Evolutionary conservation across 2,888 invertebrate species (phyloP), one percentile per base, ranked within the genome.

Genomic region (Mimumesa dahlbomi): DNA sequence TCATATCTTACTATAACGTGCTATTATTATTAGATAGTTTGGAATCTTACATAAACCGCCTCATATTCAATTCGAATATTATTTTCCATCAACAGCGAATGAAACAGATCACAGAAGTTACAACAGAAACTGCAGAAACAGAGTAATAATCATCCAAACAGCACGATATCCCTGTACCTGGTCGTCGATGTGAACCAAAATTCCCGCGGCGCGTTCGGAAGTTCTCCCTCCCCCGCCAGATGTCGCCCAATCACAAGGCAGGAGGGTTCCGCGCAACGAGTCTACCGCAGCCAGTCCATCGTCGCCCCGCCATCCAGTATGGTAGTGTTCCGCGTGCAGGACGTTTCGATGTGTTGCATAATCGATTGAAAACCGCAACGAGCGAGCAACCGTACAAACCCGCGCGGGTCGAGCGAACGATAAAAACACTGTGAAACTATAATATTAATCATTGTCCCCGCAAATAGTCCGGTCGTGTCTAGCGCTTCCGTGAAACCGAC

Each of bases 261-360:
- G n/a, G n/a, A n/a, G n/a, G n/a, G n/a, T 18, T 52, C 50, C 45
- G 53, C 53, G 45, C 7, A 42, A 13, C 49, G 34, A 48, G 34
- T 29, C 38, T 50, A 6, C 46, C 5, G 34, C 31, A 6, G 18
- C 59, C 34, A 31, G n/a, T n/a, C n/a, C n/a, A n/a, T n/a, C n/a
- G n/a, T n/a, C n/a, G 59, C 43, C 14, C 38, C 6, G 7, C n/a
- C 34, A 48, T 22, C 69, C 54, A 77, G 81, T 81, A 76, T 77
- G 80, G 77, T 81, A 70, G 66, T 72, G 74, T 38, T 56, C 59
- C 48, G 76, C 72, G 64, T 50, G 64, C 53, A 69, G 61, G 53
- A 19, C 25, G 57, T 56, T 21, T 73, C 46, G 0, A n/a, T 16
- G 14, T 1, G 53, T 84, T 82, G 75, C 82, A 40, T 84, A 83